A percentile compares a stretch with the other conserved stretches of the same genome.
phyloP scores from a whole-genome alignment of 2,797 vertebrate genomes.

The Thamnophis elegans region DNA sequence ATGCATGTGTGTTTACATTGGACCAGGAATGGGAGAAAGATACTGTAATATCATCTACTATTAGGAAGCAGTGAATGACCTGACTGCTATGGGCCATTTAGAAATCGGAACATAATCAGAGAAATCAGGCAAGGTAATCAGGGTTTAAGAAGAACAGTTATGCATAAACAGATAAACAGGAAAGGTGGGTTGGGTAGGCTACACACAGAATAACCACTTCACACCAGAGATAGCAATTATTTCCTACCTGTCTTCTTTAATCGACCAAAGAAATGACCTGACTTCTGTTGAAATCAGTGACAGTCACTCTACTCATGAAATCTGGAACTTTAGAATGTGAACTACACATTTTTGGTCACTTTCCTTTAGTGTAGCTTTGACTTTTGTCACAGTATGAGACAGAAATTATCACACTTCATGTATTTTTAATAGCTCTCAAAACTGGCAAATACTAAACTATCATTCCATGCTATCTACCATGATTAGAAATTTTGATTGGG shows the following conservation, averaged over 20 bases:
- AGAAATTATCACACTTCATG: not conserved
- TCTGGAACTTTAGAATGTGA: not conserved
- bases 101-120: not conserved
- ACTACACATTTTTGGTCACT: not conserved
- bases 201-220: not conserved
- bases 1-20: not conserved
- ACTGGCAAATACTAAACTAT: not conserved
- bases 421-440: not conserved
- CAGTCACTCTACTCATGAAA: conserved; percentile 2
- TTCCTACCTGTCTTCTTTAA: not conserved
- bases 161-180: conserved; percentile 5
- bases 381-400: not conserved
- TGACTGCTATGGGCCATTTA: not conserved
- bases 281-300: conserved; percentile 2
- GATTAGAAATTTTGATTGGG: not conserved
- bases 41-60: too few species aligned
- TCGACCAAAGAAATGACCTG: not conserved
- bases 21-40: not conserved
- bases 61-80: not conserved
- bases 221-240: not conserved
- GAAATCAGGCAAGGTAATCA: conserved; percentile 39
- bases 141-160: conserved; percentile 8
- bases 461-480: not conserved
- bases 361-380: not conserved
- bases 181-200: conserved; percentile 1